phyloP scores from a whole-genome alignment of 2,888 invertebrate genomes.

The Spisula solida region DNA sequence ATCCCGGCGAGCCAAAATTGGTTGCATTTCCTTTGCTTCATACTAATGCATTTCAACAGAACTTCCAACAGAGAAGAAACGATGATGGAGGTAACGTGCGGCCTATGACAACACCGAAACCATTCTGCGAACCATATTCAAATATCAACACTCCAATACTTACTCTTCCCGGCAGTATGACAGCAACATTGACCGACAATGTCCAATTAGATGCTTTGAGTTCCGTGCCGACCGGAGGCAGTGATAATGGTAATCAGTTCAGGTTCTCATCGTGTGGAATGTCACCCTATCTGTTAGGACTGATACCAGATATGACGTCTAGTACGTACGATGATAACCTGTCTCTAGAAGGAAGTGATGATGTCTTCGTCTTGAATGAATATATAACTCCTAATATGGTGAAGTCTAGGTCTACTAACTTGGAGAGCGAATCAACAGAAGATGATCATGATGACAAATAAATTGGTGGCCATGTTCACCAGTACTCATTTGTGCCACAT shows the following conservation, averaged over 20 bases:
- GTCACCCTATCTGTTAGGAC: slow-evolving; percentile 43
- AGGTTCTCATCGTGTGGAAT: slow-evolving; percentile 29
- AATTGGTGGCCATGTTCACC: too few species aligned
- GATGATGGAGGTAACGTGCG: neutral
- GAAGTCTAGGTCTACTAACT: neutral
- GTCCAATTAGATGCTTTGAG: neutral
- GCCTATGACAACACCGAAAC: neutral
- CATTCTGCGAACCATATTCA: neutral
- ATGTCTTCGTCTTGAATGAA: neutral
- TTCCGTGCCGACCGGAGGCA: neutral
- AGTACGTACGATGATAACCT: neutral
- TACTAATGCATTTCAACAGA: neutral
- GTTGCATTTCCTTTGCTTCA: slow-evolving; percentile 3
- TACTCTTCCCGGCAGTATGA: neutral
- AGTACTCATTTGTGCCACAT: too few species aligned
- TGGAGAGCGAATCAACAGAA: neutral
- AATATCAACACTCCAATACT: neutral
- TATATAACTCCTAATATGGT: neutral
- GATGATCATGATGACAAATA: neutral
- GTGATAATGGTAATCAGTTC: neutral
- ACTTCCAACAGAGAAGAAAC: neutral
- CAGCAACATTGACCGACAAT: neutral
- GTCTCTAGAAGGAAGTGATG: neutral
- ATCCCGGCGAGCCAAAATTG: neutral
- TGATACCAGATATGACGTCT: slow-evolving; percentile 38